These are phyloP conservation scores for Notiomystis cincta DNA, from an alignment of 2,113 vertebrate genomes.

Conservation along the genomic window DNA sequence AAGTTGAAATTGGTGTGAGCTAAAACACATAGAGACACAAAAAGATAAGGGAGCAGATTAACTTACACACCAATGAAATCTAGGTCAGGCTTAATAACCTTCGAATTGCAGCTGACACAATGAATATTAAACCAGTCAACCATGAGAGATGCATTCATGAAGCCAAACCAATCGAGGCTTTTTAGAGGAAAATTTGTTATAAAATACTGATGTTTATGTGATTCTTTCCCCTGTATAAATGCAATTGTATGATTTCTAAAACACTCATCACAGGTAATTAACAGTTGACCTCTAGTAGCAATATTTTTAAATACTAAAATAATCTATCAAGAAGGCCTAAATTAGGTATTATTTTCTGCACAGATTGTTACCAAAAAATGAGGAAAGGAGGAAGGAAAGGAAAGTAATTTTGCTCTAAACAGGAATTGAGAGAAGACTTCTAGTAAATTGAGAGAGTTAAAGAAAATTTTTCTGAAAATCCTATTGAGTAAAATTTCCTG, in stretches of 20 bases:
- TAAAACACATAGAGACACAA: background rate
- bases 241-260: background rate
- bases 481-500: background rate
- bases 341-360: background rate
- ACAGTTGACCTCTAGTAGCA: background rate
- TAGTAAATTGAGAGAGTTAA: background rate
- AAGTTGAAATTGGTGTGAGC: background rate
- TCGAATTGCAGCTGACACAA: background rate
- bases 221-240: background rate
- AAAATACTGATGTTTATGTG: background rate
- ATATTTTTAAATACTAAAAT: background rate
- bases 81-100: conserved; percentile 53
- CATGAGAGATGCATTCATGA: background rate
- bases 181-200: background rate
- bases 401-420: background rate
- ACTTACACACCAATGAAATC: conserved; percentile 34
- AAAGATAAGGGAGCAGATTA: conserved; percentile 46
- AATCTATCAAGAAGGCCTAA: background rate
- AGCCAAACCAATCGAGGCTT: background rate
- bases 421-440: background rate
- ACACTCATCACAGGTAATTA: background rate
- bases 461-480: background rate
- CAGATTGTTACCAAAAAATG: background rate
- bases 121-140: conserved; percentile 23
- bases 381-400: background rate